Conservation (phyloP, 1,140 invertebrate genomes). For the Palaemon carinicauda region DNA sequence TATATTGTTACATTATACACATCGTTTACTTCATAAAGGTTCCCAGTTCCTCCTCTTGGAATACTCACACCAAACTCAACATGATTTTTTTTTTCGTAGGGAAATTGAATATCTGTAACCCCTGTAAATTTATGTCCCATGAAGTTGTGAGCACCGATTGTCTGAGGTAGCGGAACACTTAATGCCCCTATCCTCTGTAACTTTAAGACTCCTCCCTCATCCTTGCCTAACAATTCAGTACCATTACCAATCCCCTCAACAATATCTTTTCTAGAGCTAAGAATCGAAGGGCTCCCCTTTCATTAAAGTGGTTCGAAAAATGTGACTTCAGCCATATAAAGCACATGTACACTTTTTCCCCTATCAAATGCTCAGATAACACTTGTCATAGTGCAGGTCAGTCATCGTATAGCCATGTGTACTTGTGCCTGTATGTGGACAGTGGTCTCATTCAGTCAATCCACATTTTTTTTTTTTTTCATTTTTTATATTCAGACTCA, state of each 20-base stretch:
- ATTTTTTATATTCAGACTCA: slow-evolving; percentile 15
- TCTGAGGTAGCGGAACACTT: slow-evolving; percentile 8
- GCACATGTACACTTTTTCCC: no score
- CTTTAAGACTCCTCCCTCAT: neutral
- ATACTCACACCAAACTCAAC: slow-evolving; percentile 6
- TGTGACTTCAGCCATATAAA: no score
- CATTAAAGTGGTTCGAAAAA: no score
- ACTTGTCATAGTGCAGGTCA: neutral
- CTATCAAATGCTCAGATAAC: no score
- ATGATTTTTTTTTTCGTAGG: no score
- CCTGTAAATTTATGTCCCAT: neutral
- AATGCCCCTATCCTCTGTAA: neutral
- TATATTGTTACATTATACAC: slow-evolving; percentile 26
- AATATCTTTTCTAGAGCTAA: no score
- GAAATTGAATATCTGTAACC: neutral
- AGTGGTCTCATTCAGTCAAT: neutral
- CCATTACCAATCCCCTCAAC: neutral
- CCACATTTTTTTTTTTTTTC: neutral
- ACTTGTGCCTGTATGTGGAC: neutral
- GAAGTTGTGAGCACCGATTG: slow-evolving; percentile 24
- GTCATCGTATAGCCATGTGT: neutral
- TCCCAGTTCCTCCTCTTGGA: slow-evolving; percentile 14
- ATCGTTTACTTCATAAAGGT: slow-evolving; percentile 26
- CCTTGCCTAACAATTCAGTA: neutral
- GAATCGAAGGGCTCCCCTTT: no score